Conservation (phyloP, 2,888 invertebrate species). For the Axea sp. region DNA sequence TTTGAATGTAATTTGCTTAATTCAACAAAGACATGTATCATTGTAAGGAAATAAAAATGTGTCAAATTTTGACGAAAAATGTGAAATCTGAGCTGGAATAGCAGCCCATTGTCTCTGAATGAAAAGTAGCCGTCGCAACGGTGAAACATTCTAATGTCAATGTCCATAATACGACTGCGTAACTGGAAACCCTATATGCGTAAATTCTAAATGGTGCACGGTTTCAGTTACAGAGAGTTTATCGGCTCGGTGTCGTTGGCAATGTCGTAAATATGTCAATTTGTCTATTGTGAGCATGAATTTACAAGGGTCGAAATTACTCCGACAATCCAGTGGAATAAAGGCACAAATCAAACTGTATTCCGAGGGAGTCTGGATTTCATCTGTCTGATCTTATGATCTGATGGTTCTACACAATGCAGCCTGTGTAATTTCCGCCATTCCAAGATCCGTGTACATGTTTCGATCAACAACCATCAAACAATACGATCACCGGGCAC, state of each 20-base stretch:
- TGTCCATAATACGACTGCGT: slow-evolving; percentile 35
- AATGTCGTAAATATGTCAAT: slow-evolving; percentile 60
- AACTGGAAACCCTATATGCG: slow-evolving; percentile 44
- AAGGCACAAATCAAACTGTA: slow-evolving; percentile 37
- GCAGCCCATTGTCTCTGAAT: not conserved
- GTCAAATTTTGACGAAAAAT: not conserved
- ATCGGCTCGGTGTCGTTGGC: slow-evolving; percentile 47
- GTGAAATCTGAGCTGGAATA: slow-evolving; percentile 1
- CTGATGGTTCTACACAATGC: slow-evolving; percentile 27
- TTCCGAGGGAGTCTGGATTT: slow-evolving; percentile 19
- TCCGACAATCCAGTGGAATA: slow-evolving; percentile 30
- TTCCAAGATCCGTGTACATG: not conserved
- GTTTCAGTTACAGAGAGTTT: slow-evolving; percentile 49
- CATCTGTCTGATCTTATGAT: slow-evolving; percentile 33
- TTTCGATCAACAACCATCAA: slow-evolving; percentile 17
- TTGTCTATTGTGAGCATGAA: slow-evolving; percentile 54
- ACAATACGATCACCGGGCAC: slow-evolving; percentile 5
- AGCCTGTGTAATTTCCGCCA: slow-evolving; percentile 36
- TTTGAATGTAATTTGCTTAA: too few species aligned
- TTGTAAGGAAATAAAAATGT: too few species aligned
- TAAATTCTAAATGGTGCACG: slow-evolving; percentile 53
- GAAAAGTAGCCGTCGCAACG: slow-evolving; percentile 10
- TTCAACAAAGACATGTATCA: too few species aligned
- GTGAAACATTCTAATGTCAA: slow-evolving; percentile 35
- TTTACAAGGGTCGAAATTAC: slow-evolving; percentile 51